These are phyloP conservation scores for Stenchaetothrips biformis DNA, from an alignment of 2,888 invertebrate genomes.

Conservation along the genomic window DNA sequence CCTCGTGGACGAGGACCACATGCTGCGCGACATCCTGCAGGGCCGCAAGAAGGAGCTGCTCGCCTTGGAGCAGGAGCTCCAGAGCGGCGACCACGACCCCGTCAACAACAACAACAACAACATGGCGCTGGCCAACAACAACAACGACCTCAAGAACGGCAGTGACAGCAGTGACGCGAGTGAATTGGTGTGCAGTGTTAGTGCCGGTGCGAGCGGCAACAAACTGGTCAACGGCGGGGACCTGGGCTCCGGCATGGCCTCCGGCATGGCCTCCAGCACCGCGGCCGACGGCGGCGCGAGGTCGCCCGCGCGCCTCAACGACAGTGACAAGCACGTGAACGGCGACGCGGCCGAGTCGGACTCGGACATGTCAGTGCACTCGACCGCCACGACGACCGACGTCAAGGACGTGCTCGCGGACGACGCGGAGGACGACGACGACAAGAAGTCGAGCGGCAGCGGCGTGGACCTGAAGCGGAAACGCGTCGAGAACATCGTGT, in stretches of 20 bases:
- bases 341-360: conserved; percentile 38
- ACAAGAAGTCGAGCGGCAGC: conserved; percentile 33
- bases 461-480: conserved; percentile 31
- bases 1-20: conserved; percentile 63
- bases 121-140: conserved; percentile 40
- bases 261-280: conserved; percentile 36
- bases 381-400: conserved; percentile 3
- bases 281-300: conserved; percentile 45
- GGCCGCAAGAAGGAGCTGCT: conserved; percentile 79
- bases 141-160: conserved; percentile 49
- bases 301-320: conserved; percentile 41
- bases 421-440: conserved; percentile 36
- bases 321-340: conserved; percentile 58
- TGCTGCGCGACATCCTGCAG: conserved; percentile 85
- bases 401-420: conserved; percentile 32
- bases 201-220: conserved; percentile 38
- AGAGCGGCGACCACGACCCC: conserved; percentile 47
- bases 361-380: conserved; percentile 16
- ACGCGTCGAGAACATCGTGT: conserved; percentile 91
- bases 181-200: conserved; percentile 33
- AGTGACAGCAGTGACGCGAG: conserved; percentile 32
- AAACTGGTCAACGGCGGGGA: conserved; percentile 39
- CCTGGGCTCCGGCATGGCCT: conserved; percentile 36
- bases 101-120: conserved; percentile 47
- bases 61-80: conserved; percentile 63